phyloP scores from a whole-genome alignment of 2,113 vertebrate species.

The Laticauda laticaudata region DNA sequence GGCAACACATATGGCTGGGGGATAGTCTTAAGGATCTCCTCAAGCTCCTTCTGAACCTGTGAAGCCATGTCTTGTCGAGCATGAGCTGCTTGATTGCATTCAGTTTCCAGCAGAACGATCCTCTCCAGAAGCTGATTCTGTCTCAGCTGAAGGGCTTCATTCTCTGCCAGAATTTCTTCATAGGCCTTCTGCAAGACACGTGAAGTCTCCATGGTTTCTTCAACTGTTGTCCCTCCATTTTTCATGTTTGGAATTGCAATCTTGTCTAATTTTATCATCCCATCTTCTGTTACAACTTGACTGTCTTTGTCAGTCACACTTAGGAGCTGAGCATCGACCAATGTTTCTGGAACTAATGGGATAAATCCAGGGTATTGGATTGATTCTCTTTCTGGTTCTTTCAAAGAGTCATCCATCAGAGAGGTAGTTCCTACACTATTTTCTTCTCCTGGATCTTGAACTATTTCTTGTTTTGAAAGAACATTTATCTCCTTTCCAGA shows the following conservation, averaged over 20 bases:
- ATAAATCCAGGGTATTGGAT: neutral
- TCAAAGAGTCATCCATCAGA: conserved; percentile 61
- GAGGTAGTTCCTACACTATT: conserved; percentile 66
- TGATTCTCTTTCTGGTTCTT: neutral
- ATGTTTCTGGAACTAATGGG: neutral
- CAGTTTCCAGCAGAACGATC: conserved; percentile 39
- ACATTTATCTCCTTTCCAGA: conserved; percentile 60
- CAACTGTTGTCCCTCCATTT: conserved; percentile 42
- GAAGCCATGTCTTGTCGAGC: conserved; percentile 56
- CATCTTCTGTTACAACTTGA: neutral
- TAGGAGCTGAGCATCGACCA: conserved; percentile 5
- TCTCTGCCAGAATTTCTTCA: conserved; percentile 40
- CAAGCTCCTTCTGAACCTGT: conserved; percentile 47
- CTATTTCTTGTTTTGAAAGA: conserved; percentile 64
- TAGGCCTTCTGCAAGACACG: conserved; percentile 46
- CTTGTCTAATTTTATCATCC: accelerated
- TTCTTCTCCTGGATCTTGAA: conserved; percentile 66
- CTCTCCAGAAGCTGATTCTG: conserved; percentile 37
- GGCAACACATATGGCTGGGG: neutral
- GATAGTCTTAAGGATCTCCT: conserved; percentile 45
- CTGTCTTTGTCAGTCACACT: neutral
- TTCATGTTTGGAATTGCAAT: neutral
- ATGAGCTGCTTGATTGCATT: conserved; percentile 44
- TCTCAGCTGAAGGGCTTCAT: conserved; percentile 23
- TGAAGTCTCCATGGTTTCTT: conserved; percentile 51